Evolutionary conservation across 2,113 vertebrate species (phyloP).

Genomic region (Tangachromis dhanisi): DNA sequence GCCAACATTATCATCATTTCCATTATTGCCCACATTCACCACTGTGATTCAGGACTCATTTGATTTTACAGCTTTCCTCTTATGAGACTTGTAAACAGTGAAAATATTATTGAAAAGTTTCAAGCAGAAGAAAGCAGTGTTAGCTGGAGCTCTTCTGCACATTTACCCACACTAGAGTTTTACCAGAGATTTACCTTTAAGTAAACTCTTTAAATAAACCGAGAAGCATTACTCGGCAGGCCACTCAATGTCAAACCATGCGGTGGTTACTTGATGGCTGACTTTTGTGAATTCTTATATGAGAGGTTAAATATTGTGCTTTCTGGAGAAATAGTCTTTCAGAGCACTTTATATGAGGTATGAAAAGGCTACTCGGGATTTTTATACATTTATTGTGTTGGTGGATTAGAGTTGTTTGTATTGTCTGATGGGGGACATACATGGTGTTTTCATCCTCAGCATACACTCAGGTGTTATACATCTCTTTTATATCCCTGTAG

Average conservation of each 20-base stretch:
- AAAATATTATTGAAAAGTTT: constrained; percentile 64
- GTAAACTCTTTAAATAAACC: background rate
- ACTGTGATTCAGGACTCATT: constrained; percentile 31
- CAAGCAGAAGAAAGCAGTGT: constrained; percentile 12
- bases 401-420: background rate
- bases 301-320: background rate
- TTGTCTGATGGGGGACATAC: background rate
- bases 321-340: background rate
- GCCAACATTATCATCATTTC: constrained; percentile 37
- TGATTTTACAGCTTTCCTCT: constrained; percentile 37
- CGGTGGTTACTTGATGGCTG: background rate
- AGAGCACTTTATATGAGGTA: background rate
- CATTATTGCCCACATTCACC: constrained; percentile 33
- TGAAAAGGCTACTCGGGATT: background rate
- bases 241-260: background rate
- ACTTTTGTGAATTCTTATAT: background rate
- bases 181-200: background rate
- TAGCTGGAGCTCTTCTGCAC: background rate
- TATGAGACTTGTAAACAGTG: constrained; percentile 46
- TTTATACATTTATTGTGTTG: background rate
- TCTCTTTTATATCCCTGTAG: background rate
- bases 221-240: background rate
- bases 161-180: background rate
- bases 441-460: background rate
- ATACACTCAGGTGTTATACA: background rate